These are phyloP conservation scores for Pempheris klunzingeri DNA, from an alignment of 2,797 vertebrate species.

Conservation along the genomic window DNA sequence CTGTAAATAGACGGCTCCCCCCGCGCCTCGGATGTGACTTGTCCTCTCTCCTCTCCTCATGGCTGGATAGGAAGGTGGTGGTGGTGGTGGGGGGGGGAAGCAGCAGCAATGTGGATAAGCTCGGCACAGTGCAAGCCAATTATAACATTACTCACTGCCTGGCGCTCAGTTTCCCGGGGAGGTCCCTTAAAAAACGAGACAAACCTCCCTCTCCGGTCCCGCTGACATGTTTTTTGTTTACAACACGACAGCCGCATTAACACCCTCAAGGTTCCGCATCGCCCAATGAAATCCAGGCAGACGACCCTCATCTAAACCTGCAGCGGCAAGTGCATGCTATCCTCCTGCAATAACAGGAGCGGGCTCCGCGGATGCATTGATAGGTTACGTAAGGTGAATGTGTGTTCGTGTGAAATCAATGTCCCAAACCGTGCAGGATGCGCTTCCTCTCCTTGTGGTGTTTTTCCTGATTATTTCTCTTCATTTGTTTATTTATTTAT, in stretches of 20 bases:
- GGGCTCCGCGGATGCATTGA: constrained; percentile 32
- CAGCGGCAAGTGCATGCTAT: constrained; percentile 54
- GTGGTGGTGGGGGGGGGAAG: too few species aligned
- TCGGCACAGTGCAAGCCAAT: constrained; percentile 36
- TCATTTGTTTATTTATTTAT: constrained; percentile 29
- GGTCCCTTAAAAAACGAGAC: constrained; percentile 45
- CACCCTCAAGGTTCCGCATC: constrained; percentile 74
- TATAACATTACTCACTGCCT: constrained; percentile 46
- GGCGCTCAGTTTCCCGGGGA: constrained; percentile 57
- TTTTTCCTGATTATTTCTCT: constrained; percentile 33
- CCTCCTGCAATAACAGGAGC: constrained; percentile 30
- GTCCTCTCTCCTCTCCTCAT: constrained; percentile 56
- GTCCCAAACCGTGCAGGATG: constrained; percentile 47
- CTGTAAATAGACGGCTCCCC: constrained; percentile 64
- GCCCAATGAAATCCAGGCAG: constrained; percentile 72
- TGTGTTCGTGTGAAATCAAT: constrained; percentile 62
- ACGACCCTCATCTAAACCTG: constrained; percentile 63
- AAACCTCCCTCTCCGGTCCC: constrained; percentile 61
- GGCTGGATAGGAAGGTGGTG: too few species aligned
- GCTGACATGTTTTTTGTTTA: constrained; percentile 82
- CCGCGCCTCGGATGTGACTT: constrained; percentile 62
- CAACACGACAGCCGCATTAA: constrained; percentile 77
- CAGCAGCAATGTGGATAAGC: constrained; percentile 31
- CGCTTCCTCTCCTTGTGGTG: constrained; percentile 36
- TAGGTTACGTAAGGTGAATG: constrained; percentile 78